Evolutionary conservation across 2,113 vertebrate genomes (phyloP).

Genomic region (Ailuropoda melanoleuca): DNA sequence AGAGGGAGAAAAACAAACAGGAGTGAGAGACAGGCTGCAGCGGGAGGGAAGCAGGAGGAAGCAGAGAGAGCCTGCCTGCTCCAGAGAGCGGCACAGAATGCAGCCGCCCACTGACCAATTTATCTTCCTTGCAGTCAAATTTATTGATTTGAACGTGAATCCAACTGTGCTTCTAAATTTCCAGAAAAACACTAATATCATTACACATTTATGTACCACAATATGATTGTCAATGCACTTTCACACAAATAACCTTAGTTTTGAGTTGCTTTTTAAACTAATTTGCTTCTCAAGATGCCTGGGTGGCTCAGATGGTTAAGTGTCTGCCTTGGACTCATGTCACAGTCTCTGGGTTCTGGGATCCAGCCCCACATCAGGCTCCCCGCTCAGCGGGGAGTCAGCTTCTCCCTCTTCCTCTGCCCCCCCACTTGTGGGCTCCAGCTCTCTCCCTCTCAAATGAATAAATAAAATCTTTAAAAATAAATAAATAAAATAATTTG

Average conservation of each 20-base stretch:
- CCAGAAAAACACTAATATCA: background rate
- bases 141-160: background rate
- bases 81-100: background rate
- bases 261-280: slow-evolving; percentile 17
- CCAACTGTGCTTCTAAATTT: background rate
- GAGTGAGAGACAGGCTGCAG: too few species aligned
- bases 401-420: background rate
- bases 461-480: background rate
- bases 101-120: background rate
- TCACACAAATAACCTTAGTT: background rate
- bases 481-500: background rate
- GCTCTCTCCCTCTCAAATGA: background rate
- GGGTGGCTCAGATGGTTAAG: background rate
- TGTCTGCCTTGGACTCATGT: background rate
- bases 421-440: background rate
- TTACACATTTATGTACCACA: background rate
- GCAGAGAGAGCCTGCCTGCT: too few species aligned
- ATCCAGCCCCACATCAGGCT: background rate
- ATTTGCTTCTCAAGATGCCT: background rate
- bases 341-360: background rate
- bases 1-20: slow-evolving; percentile 41
- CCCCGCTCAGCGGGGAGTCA: background rate
- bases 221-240: background rate
- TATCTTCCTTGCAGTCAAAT: background rate
- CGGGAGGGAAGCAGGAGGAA: background rate